These are phyloP conservation scores for Meles meles DNA, from an alignment of 2,113 vertebrate genomes.

Conservation along the genomic window DNA sequence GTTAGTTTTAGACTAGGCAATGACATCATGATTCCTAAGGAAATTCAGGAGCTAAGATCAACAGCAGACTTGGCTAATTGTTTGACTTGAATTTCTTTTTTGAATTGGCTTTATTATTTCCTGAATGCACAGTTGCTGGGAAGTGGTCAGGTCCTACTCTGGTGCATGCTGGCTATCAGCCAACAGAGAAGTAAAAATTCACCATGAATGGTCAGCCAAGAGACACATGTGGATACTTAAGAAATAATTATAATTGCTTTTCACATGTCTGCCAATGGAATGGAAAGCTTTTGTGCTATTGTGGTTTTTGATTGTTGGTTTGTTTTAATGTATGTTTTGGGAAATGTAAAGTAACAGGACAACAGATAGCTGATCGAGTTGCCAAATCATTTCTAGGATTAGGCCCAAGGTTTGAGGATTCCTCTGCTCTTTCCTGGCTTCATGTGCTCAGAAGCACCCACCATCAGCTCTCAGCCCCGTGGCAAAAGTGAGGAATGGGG, in stretches of 20 bases:
- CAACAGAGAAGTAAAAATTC: slow-evolving; percentile 19
- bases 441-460: neutral
- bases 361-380: neutral
- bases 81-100: slow-evolving; percentile 21
- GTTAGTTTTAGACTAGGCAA: neutral
- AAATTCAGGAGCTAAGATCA: slow-evolving; percentile 42
- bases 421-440: neutral
- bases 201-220: neutral
- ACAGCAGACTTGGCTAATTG: neutral
- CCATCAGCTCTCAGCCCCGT: neutral
- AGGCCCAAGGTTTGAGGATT: neutral
- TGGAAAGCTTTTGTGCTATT: neutral
- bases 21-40: slow-evolving; percentile 14
- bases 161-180: neutral
- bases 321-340: neutral
- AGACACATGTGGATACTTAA: slow-evolving; percentile 31
- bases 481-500: neutral
- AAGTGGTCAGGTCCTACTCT: slow-evolving; percentile 9
- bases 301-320: neutral
- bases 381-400: slow-evolving; percentile 33
- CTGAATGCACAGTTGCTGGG: slow-evolving; percentile 24
- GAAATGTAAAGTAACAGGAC: slow-evolving; percentile 12
- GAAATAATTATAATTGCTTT: slow-evolving; percentile 41
- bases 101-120: slow-evolving; percentile 20
- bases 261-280: neutral